Evolutionary conservation across 2,888 invertebrate species (phyloP), one percentile per base, ranked within the genome.

Genomic region (Stramonita haemastoma): DNA sequence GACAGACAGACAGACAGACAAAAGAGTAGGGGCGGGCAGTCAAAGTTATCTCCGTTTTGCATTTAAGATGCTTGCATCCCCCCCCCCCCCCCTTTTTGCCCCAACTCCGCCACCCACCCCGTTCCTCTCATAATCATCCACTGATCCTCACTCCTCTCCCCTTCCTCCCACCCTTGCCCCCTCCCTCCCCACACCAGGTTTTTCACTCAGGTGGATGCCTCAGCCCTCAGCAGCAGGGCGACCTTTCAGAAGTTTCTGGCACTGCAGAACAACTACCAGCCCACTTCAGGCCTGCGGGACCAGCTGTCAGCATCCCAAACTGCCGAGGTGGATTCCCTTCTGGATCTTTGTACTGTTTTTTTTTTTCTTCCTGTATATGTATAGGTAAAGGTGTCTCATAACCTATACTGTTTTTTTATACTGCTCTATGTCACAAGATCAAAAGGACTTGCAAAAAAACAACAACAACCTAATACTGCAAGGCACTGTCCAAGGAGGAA

Each of bases 221-320:
- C 36, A 17, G 88, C 85, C 29, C 81, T 90, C 6, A 66, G 84
- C 13, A 34, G 46, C 29, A 32, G 29, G 32, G 32, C 70, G 0
- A 90, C 90, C 2, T 91, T 73, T 73, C 60, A 34, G 36, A 46
- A 86, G 0, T 88, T 89, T 29, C 29, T 90, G n/a, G 81, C 87
- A 2, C 90, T 90, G 34, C 85, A 88, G 79, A 46, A 90, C 87
- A 90, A 90, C 84, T 90, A 89, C 56, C 36, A 90, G 34, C 88
- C 90, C 8, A 15, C 26, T 0, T 34, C 56, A 1, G 83, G 86
- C 8, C 29, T 0, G 17, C 1, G 0, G 17, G 90, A 91, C 26
- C 4, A 29, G n/a, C 32, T 70, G n/a, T 13, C 13, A n/a, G 19
- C 17, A 2, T 89, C 91, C 26, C 46, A 83, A 26, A 19, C 6